Evolutionary conservation across 2,797 vertebrate genomes (phyloP).

Genomic region (Cossypha dichroa): DNA sequence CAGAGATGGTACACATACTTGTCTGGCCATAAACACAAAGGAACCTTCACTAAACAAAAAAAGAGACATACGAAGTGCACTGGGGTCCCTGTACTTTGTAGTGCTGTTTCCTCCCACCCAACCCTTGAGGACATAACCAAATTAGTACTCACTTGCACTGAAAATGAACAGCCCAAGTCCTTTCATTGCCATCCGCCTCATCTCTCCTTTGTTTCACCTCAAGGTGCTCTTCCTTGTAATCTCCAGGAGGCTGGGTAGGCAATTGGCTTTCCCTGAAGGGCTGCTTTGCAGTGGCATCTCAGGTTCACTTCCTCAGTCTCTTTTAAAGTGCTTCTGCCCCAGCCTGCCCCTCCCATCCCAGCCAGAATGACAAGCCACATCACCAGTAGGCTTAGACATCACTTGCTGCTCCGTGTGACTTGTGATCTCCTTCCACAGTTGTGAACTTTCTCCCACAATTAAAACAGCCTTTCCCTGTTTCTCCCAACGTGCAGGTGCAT

Average conservation of each 20-base stretch:
- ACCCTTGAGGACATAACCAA: not conserved
- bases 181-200: not conserved
- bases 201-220: not conserved
- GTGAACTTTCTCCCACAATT: not conserved
- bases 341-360: not conserved
- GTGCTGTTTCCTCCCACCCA: not conserved
- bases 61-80: not conserved
- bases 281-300: not conserved
- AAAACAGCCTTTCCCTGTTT: not conserved
- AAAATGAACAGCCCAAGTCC: slow-evolving; percentile 15
- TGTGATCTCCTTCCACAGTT: not conserved
- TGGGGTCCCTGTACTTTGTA: not conserved
- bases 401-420: not conserved
- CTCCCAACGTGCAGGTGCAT: not conserved
- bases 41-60: not conserved
- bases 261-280: not conserved
- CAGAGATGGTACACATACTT: not conserved
- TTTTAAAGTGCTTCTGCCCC: not conserved
- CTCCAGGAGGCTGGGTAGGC: not conserved
- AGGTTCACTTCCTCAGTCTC: not conserved
- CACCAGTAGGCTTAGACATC: not conserved
- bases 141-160: slow-evolving; percentile 62
- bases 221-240: not conserved
- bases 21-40: not conserved
- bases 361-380: not conserved